phyloP scores from a whole-genome alignment of 1,140 invertebrate species.

The Aricia agestis region DNA sequence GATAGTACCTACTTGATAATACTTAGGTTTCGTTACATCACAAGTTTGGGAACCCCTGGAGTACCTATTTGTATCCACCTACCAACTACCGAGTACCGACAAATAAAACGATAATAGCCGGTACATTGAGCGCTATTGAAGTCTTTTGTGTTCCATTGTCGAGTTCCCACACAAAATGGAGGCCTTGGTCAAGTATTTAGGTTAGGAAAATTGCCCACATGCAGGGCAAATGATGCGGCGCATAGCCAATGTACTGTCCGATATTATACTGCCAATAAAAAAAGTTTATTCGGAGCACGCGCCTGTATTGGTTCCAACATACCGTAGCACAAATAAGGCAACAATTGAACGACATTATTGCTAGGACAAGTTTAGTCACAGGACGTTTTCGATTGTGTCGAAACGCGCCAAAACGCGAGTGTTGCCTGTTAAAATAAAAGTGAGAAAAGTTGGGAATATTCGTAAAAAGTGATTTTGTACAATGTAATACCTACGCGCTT shows the following conservation, averaged over 20 bases:
- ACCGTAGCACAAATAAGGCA: conserved; percentile 67
- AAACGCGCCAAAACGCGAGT: conserved; percentile 23
- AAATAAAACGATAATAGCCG: neutral
- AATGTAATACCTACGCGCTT: too few relatives aligned
- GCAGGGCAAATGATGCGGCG: conserved; percentile 41
- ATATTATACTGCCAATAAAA: conserved; percentile 53
- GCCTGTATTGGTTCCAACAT: conserved; percentile 67
- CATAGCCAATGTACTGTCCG: conserved; percentile 63
- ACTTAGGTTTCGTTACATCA: too few relatives aligned
- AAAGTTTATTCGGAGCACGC: conserved; percentile 59
- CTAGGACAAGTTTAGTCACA: conserved; percentile 45
- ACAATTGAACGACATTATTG: conserved; percentile 66
- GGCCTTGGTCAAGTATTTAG: conserved; percentile 66
- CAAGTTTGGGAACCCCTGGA: neutral
- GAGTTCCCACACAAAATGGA: conserved; percentile 37
- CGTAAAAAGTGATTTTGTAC: too few relatives aligned
- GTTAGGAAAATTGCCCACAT: conserved; percentile 64
- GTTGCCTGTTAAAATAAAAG: conserved; percentile 11
- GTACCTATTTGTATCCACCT: neutral
- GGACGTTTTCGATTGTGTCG: conserved; percentile 41
- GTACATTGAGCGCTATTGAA: conserved; percentile 5
- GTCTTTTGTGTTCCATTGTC: conserved; percentile 8
- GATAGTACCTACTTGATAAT: too few relatives aligned
- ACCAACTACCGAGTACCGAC: neutral
- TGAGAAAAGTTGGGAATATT: neutral